These are phyloP conservation scores for Drosophila borborema DNA, from an alignment of 2,888 invertebrate genomes.

Conservation along the genomic window DNA sequence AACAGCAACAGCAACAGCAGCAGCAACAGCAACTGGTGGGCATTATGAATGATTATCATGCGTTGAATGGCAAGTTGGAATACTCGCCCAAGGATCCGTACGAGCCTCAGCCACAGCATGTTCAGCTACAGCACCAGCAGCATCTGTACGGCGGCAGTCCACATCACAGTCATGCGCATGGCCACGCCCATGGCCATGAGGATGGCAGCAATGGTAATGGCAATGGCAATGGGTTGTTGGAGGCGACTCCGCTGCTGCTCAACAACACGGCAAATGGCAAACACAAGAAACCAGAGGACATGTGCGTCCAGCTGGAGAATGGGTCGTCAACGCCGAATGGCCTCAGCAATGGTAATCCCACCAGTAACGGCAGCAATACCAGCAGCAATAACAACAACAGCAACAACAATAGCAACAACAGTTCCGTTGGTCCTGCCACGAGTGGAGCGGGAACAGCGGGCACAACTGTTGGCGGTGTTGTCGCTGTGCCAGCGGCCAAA, in stretches of 20 bases:
- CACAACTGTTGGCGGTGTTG: conserved; percentile 17
- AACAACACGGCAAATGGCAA: conserved; percentile 50
- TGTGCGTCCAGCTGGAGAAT: conserved; percentile 68
- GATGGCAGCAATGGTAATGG: conserved; percentile 47
- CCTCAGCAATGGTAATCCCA: conserved; percentile 24
- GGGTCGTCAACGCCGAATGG: conserved; percentile 44
- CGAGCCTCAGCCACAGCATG: conserved; percentile 76
- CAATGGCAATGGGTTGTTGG: conserved; percentile 53
- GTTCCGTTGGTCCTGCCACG: background rate
- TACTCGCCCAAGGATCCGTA: conserved; percentile 82
- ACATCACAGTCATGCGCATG: conserved; percentile 68
- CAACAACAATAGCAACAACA: conserved; percentile 19
- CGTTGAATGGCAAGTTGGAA: conserved; percentile 82
- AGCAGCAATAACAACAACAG: conserved; percentile 12
- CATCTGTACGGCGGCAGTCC: conserved; percentile 82
- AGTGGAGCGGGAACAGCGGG: conserved; percentile 27
- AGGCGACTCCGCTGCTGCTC: conserved; percentile 45
- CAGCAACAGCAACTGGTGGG: conserved; percentile 76
- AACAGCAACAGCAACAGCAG: conserved; percentile 65
- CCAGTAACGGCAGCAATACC: conserved; percentile 2
- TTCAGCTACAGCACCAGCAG: conserved; percentile 68
- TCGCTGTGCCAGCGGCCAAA: conserved; percentile 84
- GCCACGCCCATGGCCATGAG: conserved; percentile 40
- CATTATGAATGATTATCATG: conserved; percentile 75
- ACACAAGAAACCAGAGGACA: conserved; percentile 71